Base-by-base conservation (phyloP, 2,888 invertebrate species). In the Drosophila pullipes region DNA sequence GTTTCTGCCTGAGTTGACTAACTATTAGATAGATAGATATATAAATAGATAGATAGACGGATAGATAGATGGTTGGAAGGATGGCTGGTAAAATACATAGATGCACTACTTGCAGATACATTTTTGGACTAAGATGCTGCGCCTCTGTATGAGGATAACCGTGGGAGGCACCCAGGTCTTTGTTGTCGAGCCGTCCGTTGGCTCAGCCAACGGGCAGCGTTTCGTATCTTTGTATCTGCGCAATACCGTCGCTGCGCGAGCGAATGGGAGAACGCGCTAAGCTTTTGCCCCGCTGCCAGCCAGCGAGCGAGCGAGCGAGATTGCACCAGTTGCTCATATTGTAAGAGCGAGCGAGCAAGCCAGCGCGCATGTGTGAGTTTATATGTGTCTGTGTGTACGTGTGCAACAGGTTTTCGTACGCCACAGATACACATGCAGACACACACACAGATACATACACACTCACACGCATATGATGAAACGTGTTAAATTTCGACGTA, bases 331-430 rank as follows among this genome's bases (percentile, higher is more conserved):
- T 31, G 44, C n/a, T 35, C 50, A 59, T 13, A 28, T 57, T 58
- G 44, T 13, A 41, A 22, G 60, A 67, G 74, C 55, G 64, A 52
- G 73, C 53, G 39, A 63, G 66, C 63, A 13, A 49, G 66, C 30
- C 11, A 37, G 41, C 22, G 37, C 55, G 55, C 55, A 39, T 31
- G 22, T 50, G 39, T 65, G n/a, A 53, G 35, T 53, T 33, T 31
- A 5, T 58, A 54, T 61, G 59, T 74, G 64, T 68, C 28, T 59
- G 50, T 41, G 60, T 62, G 65, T 81, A 54, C 74, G 72, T 78
- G 69, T 69, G 69, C 91, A 91, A 90, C 91, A 90, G 91, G 91
- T 90, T 90, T 84, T 85, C 63, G 75, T 76, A 74, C 77, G 61
- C 67, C 89, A 80, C 78, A 84, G 75, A 84, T 77, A 81, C 83